Evolutionary conservation across 64 coral and sea anemone species (phyloP).

Genomic region (Actinia equina): DNA sequence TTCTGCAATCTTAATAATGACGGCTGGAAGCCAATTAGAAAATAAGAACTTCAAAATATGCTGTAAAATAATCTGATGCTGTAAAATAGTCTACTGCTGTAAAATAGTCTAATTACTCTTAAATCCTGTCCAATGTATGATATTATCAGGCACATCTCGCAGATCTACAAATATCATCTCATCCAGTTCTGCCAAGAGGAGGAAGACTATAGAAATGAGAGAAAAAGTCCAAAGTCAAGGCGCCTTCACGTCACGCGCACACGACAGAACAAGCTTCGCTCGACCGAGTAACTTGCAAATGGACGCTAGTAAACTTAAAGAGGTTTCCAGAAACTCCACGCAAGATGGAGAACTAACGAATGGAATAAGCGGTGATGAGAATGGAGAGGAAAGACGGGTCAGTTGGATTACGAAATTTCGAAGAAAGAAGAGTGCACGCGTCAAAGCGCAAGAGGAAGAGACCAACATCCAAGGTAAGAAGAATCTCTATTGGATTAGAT

Average conservation of each 20-base stretch:
- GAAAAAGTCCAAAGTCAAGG: constrained; percentile 87
- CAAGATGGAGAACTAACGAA: not conserved
- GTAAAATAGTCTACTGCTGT: too few relatives aligned
- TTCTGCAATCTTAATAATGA: too few relatives aligned
- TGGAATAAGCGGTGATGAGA: not conserved
- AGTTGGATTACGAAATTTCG: not conserved
- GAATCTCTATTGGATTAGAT: not conserved
- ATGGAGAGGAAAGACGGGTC: not conserved
- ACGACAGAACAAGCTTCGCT: constrained; percentile 37
- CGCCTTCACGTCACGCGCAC: constrained; percentile 65
- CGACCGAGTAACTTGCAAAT: not conserved
- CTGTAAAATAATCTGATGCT: too few relatives aligned
- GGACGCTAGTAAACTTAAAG: not conserved
- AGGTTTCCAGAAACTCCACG: not conserved
- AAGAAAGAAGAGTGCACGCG: not conserved
- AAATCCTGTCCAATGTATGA: not conserved
- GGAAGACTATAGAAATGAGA: constrained; percentile 74
- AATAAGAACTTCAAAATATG: too few relatives aligned
- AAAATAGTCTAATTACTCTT: not conserved
- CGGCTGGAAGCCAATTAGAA: too few relatives aligned
- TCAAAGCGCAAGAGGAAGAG: not conserved
- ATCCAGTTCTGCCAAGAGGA: constrained; percentile 50
- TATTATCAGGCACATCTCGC: constrained; percentile 41
- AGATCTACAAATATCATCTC: constrained; percentile 29
- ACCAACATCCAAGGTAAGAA: not conserved